Evolutionary conservation across 2,797 vertebrate genomes (phyloP).

Genomic region (Diplodus puntazzo): DNA sequence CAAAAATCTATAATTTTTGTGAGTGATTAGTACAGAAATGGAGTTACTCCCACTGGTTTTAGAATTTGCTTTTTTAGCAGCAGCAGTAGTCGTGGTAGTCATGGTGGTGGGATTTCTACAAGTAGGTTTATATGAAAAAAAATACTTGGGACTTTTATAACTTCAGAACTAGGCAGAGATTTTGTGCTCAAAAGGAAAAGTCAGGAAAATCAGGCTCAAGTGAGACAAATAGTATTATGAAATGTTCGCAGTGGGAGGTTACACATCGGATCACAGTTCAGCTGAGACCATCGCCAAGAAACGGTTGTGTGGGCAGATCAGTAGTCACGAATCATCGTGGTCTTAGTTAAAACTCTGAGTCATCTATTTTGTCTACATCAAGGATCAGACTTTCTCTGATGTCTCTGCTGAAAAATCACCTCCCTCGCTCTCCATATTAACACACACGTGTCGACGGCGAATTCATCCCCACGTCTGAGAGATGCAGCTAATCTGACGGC

Average conservation of each 20-base stretch:
- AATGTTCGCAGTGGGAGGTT: constrained; percentile 39
- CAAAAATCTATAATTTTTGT: not conserved
- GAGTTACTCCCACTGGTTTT: no score
- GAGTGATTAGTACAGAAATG: not conserved
- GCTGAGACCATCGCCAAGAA: constrained; percentile 21
- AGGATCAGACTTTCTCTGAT: constrained; percentile 35
- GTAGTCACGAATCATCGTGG: constrained; percentile 62
- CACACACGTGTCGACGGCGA: not conserved
- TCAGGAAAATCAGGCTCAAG: constrained; percentile 12
- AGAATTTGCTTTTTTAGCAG: not conserved
- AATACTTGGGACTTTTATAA: not conserved
- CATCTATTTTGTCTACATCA: constrained; percentile 49
- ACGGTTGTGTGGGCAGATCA: constrained; percentile 55
- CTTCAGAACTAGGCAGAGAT: not conserved
- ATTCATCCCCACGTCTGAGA: constrained; percentile 1
- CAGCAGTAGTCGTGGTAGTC: not conserved
- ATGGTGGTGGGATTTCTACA: not conserved
- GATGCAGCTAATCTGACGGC: constrained; percentile 13
- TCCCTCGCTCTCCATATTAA: not conserved
- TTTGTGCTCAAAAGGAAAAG: not conserved
- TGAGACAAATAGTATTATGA: constrained; percentile 20
- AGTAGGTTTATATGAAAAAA: not conserved
- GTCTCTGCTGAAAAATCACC: constrained; percentile 6
- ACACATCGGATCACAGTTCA: constrained; percentile 50
- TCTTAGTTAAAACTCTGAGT: constrained; percentile 47